These are phyloP conservation scores for Bathynomus jamesi DNA, from an alignment of 1,140 invertebrate species.

Conservation along the genomic window DNA sequence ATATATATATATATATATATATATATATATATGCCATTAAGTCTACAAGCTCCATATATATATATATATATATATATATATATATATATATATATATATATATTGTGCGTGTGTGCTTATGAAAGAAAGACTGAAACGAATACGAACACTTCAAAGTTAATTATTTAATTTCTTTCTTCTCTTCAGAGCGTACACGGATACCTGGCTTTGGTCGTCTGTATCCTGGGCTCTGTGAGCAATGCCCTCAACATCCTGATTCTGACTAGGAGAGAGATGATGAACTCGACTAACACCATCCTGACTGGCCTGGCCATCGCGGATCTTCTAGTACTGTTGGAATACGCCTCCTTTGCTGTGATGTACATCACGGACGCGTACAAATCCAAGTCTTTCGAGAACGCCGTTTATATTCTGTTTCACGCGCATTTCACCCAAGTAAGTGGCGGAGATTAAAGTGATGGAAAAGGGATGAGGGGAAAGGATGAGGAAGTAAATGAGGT, in stretches of 20 bases:
- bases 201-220: slow-evolving; percentile 62
- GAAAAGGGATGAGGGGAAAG: too few species aligned
- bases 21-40: too few species aligned
- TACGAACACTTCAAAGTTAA: too few species aligned
- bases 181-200: slow-evolving; percentile 54
- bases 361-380: slow-evolving; percentile 48
- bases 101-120: too few species aligned
- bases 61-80: too few species aligned
- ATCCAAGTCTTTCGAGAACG: slow-evolving; percentile 40
- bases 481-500: too few species aligned
- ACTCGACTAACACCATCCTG: slow-evolving; percentile 75
- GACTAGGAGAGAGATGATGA: slow-evolving; percentile 71
- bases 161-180: slow-evolving; percentile 8
- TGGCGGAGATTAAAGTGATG: neutral
- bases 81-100: too few species aligned
- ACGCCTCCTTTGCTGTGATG: slow-evolving; percentile 71
- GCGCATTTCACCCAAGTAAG: slow-evolving; percentile 47
- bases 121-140: too few species aligned
- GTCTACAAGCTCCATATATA: too few species aligned
- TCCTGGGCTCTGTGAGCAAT: slow-evolving; percentile 83
- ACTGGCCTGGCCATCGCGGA: slow-evolving; percentile 72
- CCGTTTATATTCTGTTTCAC: slow-evolving; percentile 42
- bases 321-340: slow-evolving; percentile 78
- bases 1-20: too few species aligned
- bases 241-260: slow-evolving; percentile 79